Base-by-base conservation (phyloP, 30 jellyfish, hydroid and myxozoan genomes). In the Hydractinia symbiolongicarpus region DNA sequence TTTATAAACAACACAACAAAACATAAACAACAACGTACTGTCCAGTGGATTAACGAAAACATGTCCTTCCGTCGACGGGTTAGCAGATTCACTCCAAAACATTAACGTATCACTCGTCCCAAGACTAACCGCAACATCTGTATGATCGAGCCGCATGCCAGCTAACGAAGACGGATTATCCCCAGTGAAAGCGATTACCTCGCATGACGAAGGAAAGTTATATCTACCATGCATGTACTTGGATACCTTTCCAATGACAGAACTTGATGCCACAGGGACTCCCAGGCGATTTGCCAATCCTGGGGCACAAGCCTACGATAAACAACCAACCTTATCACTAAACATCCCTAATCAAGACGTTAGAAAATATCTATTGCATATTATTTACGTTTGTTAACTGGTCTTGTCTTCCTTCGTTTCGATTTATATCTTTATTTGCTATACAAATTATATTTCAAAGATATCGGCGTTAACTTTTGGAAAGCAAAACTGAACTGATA, bases 31-130 rank as follows among this genome's bases (percentile, higher is more conserved):
- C 9, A 17, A 16, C 66, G n/a, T 75, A 90, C 97, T 90, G 50
- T 90, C 82, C 0, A 86, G 49, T 8, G 97, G 97, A 71, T 86
- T 90, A 66, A 90, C 85, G 83, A 90, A 90, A 21, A 90, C 88
- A 62, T 86, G 95, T 16, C 97, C 97, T 62, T 55, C 73, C 40
- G 81, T 70, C 1, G 87, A 69, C 0, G 95, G 94, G 50, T 81
- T 67, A 10, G 93, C 88, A 40, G 82, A 67, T 54, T 79, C 86
- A 44, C 76, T 50, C 90, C 93, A 85, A 53, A 90, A 86, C 61
- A 90, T 78, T 73, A 90, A 64, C 8, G 97, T 90, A 21, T 90
- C 97, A 85, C 97, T 90, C 16, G 97, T 90, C 9, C 97, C 97
- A 54, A 90, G 86, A 67, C 97, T 90, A 21, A 85, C 87, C 0